These are phyloP conservation scores for Aporophyla lueneburgensis DNA, from an alignment of 2,888 invertebrate species.

Conservation along the genomic window DNA sequence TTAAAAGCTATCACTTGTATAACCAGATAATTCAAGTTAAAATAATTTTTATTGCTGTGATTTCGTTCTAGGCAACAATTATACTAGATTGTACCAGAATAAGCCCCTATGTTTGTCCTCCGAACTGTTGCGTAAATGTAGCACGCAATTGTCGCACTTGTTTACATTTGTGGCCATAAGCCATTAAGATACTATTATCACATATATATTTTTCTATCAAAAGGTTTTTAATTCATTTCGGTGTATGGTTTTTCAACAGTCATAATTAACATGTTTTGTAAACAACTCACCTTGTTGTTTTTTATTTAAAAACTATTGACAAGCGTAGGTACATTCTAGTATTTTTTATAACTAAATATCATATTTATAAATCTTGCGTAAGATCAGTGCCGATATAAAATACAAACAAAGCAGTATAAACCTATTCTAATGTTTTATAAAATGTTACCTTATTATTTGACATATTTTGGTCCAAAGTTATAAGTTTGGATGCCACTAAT, in stretches of 20 bases:
- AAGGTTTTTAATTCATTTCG: background rate
- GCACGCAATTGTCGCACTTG: constrained; percentile 5
- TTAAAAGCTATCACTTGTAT: constrained; percentile 15
- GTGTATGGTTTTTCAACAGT: background rate
- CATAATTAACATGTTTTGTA: background rate
- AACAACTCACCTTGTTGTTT: background rate
- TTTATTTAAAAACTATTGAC: background rate
- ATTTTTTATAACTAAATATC: background rate
- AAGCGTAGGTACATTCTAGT: constrained; percentile 23
- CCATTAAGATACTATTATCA: background rate
- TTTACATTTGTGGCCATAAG: background rate
- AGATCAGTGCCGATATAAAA: constrained; percentile 55
- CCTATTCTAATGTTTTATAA: constrained; percentile 36
- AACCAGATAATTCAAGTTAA: constrained; percentile 1
- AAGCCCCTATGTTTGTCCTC: background rate
- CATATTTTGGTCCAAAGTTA: constrained; percentile 56
- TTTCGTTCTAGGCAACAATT: constrained; percentile 3
- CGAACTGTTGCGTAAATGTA: background rate
- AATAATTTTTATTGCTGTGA: constrained; percentile 21
- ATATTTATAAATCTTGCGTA: constrained; percentile 11
- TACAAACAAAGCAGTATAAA: constrained; percentile 54
- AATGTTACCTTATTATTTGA: constrained; percentile 29
- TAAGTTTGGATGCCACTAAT: constrained; percentile 45
- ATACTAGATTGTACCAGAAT: constrained; percentile 9
- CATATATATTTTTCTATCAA: background rate